phyloP scores from a whole-genome alignment of 2,888 invertebrate species.

The Deilephila porcellus region DNA sequence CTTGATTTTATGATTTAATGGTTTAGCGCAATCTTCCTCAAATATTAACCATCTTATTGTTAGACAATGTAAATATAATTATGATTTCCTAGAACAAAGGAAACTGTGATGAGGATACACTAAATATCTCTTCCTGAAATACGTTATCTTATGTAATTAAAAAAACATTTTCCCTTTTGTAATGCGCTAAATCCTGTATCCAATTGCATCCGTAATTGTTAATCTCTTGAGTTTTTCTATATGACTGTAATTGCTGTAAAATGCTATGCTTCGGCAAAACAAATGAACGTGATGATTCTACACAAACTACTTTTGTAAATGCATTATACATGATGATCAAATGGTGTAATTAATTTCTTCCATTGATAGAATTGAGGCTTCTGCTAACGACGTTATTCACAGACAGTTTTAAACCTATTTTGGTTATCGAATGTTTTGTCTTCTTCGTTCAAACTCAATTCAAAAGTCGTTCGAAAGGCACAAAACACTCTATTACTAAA shows the following conservation, averaged over 20 bases:
- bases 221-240: not conserved
- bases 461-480: no score
- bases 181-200: constrained; percentile 11
- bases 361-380: no score
- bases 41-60: constrained; percentile 17
- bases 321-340: no score
- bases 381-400: no score
- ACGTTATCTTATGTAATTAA: constrained; percentile 6
- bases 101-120: constrained; percentile 38
- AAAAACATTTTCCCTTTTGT: constrained; percentile 30
- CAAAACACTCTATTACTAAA: no score
- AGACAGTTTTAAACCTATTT: no score
- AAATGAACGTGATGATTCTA: not conserved
- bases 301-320: no score
- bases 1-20: not conserved
- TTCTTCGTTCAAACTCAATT: no score
- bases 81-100: constrained; percentile 38
- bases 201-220: not conserved
- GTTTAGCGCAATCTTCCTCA: constrained; percentile 18
- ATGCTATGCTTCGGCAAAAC: not conserved
- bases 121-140: constrained; percentile 41
- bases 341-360: no score
- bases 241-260: not conserved
- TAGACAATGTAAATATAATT: constrained; percentile 28
- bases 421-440: no score